These are phyloP conservation scores for Lethenteron camtschaticum DNA, from an alignment of 2,113 vertebrate species.

Conservation along the genomic window DNA sequence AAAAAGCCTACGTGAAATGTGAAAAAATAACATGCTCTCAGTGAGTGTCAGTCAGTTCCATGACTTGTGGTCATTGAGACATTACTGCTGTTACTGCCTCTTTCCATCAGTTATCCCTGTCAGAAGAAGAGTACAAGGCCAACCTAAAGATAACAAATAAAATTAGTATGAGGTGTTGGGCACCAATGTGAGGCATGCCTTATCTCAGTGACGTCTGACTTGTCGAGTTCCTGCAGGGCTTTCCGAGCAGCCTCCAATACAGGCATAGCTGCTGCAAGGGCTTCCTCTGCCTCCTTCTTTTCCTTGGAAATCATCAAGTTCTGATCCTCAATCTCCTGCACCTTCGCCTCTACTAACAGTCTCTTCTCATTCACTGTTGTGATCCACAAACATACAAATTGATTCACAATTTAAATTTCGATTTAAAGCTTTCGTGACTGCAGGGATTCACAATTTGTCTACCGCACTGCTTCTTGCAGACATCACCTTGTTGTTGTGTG, in stretches of 20 bases:
- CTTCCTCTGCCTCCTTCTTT: conserved; percentile 52
- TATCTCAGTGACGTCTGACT: conserved; percentile 82
- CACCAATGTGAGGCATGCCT: conserved; percentile 18
- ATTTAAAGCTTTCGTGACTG: too few relatives aligned
- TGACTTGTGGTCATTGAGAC: too few relatives aligned
- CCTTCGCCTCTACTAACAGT: conserved; percentile 55
- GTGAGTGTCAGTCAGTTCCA: neutral
- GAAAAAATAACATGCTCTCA: neutral
- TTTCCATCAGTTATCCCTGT: too few relatives aligned
- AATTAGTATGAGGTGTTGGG: too few relatives aligned
- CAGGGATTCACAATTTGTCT: too few relatives aligned
- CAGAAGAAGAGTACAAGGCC: conserved; percentile 6
- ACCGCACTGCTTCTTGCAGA: too few relatives aligned
- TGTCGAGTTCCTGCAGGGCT: conserved; percentile 70
- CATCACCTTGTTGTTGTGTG: too few relatives aligned
- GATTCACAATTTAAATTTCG: too few relatives aligned
- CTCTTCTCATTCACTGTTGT: conserved; percentile 64
- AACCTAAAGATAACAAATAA: conserved; percentile 12
- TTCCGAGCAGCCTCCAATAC: conserved; percentile 53
- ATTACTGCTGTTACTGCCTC: too few relatives aligned
- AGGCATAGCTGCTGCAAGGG: conserved; percentile 59
- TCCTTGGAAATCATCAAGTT: conserved; percentile 56
- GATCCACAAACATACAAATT: too few relatives aligned
- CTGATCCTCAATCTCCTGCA: conserved; percentile 60
- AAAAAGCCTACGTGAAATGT: neutral